Conservation (phyloP, 2,888 invertebrate genomes). For the Melanotus villosus region DNA sequence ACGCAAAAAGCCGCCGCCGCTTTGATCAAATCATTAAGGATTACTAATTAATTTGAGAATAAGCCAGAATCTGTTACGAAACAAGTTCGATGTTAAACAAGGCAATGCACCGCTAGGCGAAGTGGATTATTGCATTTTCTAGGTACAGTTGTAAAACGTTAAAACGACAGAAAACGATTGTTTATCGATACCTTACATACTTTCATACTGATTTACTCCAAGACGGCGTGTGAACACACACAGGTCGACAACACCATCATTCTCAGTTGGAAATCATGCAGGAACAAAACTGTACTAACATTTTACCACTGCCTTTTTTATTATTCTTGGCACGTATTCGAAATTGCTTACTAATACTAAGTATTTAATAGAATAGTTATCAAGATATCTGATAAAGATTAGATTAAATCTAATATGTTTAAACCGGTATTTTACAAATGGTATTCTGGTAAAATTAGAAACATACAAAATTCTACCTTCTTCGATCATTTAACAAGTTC, state of each 20-base stretch:
- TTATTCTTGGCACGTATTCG: neutral
- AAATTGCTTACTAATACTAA: too few relatives aligned
- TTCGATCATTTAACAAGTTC: too few relatives aligned
- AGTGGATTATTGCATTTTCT: conserved; percentile 31
- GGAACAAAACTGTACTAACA: neutral
- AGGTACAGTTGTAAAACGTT: conserved; percentile 43
- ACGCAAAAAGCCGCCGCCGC: conserved; percentile 50
- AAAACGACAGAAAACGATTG: conserved; percentile 49
- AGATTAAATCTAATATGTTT: too few relatives aligned
- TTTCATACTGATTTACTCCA: neutral
- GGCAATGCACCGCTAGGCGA: conserved; percentile 17
- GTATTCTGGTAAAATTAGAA: too few relatives aligned
- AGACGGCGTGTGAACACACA: conserved; percentile 25
- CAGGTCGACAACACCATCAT: conserved; percentile 49
- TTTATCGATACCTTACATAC: conserved; percentile 48
- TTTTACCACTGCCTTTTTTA: too few relatives aligned
- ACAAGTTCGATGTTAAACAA: neutral
- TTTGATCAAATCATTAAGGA: conserved; percentile 53
- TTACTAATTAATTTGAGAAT: conserved; percentile 46
- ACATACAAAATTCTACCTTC: too few relatives aligned
- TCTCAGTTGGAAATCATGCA: conserved; percentile 10
- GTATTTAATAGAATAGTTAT: too few relatives aligned
- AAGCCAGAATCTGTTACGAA: conserved; percentile 14
- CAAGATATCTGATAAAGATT: too few relatives aligned
- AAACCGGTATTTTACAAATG: too few relatives aligned